Conservation (phyloP, 2,113 vertebrate genomes). For the Callospermophilus lateralis region DNA sequence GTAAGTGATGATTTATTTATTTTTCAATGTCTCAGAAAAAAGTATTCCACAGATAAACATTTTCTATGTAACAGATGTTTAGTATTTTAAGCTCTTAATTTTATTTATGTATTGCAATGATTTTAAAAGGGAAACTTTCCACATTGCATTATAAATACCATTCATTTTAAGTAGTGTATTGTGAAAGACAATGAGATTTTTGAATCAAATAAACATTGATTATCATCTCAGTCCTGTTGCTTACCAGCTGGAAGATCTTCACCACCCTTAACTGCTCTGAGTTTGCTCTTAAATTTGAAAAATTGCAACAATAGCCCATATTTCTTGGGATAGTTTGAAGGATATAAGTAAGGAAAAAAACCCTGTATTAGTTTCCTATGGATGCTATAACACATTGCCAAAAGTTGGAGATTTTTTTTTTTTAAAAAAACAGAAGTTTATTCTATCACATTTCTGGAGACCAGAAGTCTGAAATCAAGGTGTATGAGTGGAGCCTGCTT, state of each 20-base stretch:
- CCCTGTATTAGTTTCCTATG: not conserved
- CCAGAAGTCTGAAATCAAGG: not conserved
- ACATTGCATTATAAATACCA: not conserved
- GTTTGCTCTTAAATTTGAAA: not conserved
- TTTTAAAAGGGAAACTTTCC: not conserved
- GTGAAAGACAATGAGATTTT: not conserved
- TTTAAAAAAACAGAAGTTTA: not conserved
- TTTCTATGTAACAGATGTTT: not conserved
- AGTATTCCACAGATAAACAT: not conserved
- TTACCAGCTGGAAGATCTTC: not conserved
- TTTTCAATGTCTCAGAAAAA: not conserved
- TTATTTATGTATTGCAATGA: not conserved
- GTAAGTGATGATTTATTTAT: not conserved
- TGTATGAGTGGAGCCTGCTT: not conserved
- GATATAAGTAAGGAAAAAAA: not conserved
- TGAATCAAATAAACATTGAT: not conserved
- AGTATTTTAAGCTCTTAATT: not conserved
- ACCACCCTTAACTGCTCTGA: not conserved
- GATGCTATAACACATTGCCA: not conserved
- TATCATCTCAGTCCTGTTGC: not conserved
- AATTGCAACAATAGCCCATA: not conserved
- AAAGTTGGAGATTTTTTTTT: not conserved
- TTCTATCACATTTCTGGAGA: not conserved
- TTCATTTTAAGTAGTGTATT: not conserved
- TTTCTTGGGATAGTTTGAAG: not conserved